phyloP scores from a whole-genome alignment of 2,888 invertebrate species.

The Ochropacha duplaris region DNA sequence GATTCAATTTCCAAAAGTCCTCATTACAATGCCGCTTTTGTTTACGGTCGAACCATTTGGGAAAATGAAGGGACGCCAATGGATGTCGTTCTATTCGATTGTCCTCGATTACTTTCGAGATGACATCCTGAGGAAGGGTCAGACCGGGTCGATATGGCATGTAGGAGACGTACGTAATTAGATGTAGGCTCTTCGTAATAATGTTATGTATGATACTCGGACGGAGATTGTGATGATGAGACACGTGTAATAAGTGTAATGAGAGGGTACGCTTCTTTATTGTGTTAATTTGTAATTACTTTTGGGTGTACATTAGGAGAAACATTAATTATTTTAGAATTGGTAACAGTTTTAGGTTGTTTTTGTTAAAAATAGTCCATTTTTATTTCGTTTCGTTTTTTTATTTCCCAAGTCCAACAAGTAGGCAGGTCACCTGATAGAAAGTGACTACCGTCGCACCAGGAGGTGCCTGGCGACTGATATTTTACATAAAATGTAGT shows the following conservation, averaged over 20 bases:
- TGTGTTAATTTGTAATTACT: constrained; percentile 1
- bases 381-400: too few species aligned
- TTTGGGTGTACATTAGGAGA: neutral
- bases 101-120: constrained; percentile 31
- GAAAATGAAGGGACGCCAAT: constrained; percentile 48
- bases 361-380: too few species aligned
- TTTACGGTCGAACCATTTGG: constrained; percentile 40
- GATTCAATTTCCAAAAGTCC: constrained; percentile 39
- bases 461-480: too few species aligned
- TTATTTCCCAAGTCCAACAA: too few species aligned
- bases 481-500: too few species aligned
- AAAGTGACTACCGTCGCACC: too few species aligned
- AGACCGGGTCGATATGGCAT: neutral
- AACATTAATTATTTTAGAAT: neutral
- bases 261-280: neutral
- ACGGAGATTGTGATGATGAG: neutral
- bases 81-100: constrained; percentile 43
- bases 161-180: constrained; percentile 11
- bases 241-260: neutral
- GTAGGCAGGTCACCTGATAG: too few species aligned
- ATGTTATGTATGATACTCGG: constrained; percentile 9
- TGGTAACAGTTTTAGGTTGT: too few species aligned
- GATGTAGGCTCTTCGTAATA: constrained; percentile 14
- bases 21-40: constrained; percentile 48
- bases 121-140: constrained; percentile 26